A percentile compares a stretch with the other conserved stretches of the same genome.
These are phyloP conservation scores for Sarcophilus harrisii DNA, from an alignment of 2,797 vertebrate genomes.

Conservation along the genomic window DNA sequence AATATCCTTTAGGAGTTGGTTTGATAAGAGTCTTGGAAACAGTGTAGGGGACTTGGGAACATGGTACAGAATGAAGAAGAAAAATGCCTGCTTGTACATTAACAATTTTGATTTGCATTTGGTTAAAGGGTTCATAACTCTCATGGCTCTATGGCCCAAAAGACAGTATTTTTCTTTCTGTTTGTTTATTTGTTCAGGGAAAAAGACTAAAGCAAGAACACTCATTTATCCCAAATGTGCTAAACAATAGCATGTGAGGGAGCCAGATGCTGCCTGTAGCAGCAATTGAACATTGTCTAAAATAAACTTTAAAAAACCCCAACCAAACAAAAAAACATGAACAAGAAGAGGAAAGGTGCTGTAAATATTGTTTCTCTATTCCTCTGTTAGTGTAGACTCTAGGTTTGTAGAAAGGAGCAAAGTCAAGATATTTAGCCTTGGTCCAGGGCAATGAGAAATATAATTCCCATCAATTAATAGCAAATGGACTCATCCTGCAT, in stretches of 20 bases:
- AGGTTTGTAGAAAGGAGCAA: not conserved
- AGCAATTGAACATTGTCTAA: slow-evolving; percentile 28
- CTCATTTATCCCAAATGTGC: slow-evolving; percentile 55
- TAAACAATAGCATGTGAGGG: slow-evolving; percentile 19
- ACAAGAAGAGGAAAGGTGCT: not conserved
- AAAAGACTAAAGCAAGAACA: slow-evolving; percentile 35
- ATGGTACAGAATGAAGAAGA: not conserved
- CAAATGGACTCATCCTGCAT: not conserved
- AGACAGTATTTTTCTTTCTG: slow-evolving; percentile 35
- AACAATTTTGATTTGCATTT: not conserved
- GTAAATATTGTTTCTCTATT: not conserved
- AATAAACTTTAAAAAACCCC: slow-evolving; percentile 50
- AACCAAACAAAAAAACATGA: not conserved
- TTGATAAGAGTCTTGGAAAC: not conserved
- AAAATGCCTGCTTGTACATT: not conserved
- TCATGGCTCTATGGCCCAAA: not conserved
- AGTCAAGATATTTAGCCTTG: slow-evolving; percentile 26
- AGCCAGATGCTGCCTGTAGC: slow-evolving; percentile 48
- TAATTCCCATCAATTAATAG: not conserved
- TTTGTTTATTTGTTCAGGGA: slow-evolving; percentile 64
- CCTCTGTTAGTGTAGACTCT: not conserved
- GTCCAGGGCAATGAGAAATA: not conserved
- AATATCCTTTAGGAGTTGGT: not conserved
- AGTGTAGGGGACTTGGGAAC: not conserved
- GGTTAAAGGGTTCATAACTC: not conserved